Conservation (phyloP, 2,113 vertebrate species). For the Actenoides hombroni region DNA sequence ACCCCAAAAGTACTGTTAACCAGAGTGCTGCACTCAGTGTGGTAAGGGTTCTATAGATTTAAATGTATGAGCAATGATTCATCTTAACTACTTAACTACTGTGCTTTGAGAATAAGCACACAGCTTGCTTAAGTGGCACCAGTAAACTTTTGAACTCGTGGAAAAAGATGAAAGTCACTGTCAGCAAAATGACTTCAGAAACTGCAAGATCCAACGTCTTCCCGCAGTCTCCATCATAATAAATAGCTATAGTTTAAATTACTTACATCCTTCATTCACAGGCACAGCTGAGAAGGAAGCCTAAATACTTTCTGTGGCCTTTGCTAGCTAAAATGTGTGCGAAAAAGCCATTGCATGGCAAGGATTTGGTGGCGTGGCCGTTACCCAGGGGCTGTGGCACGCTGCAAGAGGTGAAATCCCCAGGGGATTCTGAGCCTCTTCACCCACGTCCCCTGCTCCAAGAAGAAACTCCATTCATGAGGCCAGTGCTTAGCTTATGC, state of each 20-base stretch:
- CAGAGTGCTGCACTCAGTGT: neutral
- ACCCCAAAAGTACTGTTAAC: neutral
- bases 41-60: neutral
- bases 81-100: neutral
- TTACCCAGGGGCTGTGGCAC: neutral
- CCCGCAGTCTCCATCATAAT: neutral
- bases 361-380: neutral
- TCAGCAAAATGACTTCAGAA: neutral
- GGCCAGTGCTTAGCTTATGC: neutral
- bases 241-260: neutral
- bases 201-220: neutral
- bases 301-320: neutral
- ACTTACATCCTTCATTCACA: neutral
- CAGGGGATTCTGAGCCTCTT: neutral
- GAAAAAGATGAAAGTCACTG: neutral
- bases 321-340: neutral
- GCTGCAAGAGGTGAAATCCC: neutral
- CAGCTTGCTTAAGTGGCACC: neutral
- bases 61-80: neutral
- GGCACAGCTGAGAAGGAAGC: constrained; percentile 3
- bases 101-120: neutral
- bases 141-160: neutral
- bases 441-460: neutral
- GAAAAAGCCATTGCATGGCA: neutral
- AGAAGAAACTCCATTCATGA: neutral